Percentiles rank a stretch among this genome's conserved stretches.
These are phyloP conservation scores for Hypomesus transpacificus DNA, from an alignment of 2,113 vertebrate species.

Conservation along the genomic window DNA sequence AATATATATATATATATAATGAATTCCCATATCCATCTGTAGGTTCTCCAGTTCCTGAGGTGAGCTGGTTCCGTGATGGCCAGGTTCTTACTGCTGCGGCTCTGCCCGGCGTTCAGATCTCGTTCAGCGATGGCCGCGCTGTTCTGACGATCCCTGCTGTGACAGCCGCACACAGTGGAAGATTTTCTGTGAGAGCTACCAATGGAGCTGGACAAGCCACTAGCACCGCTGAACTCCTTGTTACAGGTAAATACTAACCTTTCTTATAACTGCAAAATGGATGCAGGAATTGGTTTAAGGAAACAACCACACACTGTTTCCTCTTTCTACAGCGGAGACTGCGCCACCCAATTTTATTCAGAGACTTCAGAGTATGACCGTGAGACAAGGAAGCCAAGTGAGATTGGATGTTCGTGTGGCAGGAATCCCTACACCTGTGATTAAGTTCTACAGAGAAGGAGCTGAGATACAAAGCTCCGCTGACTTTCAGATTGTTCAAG, in stretches of 20 bases:
- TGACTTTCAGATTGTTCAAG: constrained; percentile 93
- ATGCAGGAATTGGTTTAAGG: neutral
- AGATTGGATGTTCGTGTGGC: constrained; percentile 88
- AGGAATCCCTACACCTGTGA: constrained; percentile 95
- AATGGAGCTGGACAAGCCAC: constrained; percentile 97
- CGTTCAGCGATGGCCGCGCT: constrained; percentile 98
- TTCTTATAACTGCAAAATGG: neutral
- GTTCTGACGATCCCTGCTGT: constrained; percentile 90
- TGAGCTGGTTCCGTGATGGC: constrained; percentile 99
- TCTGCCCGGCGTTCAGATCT: constrained; percentile 86
- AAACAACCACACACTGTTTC: neutral
- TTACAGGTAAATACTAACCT: constrained; percentile 76
- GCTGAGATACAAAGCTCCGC: constrained; percentile 97
- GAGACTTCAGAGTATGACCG: constrained; percentile 91
- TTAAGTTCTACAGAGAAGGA: constrained; percentile 98
- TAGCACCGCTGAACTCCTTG: constrained; percentile 94
- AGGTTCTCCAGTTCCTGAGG: constrained; percentile 99
- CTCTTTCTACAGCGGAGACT: constrained; percentile 77
- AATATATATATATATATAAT: neutral
- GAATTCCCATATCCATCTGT: constrained; percentile 32
- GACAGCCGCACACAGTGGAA: constrained; percentile 88
- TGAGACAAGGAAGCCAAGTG: constrained; percentile 94
- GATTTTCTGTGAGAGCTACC: constrained; percentile 92
- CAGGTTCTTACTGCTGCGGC: constrained; percentile 85
- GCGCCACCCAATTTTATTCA: constrained; percentile 91